phyloP scores from a whole-genome alignment of 1,140 invertebrate species.

The Drosophila kikkawai region DNA sequence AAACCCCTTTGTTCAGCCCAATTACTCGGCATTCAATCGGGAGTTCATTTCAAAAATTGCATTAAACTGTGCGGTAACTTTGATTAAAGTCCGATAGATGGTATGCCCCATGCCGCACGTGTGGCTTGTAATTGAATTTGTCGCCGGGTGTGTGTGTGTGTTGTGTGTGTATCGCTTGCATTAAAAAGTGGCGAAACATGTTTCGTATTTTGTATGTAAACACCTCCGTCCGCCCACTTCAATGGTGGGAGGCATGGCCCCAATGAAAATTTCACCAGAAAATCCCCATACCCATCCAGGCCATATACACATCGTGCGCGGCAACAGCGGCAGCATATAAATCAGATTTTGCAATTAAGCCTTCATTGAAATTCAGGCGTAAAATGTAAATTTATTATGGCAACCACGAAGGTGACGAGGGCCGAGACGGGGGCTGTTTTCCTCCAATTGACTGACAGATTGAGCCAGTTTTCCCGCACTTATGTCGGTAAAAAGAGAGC shows the following conservation, averaged over 20 bases:
- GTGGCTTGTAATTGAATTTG: slow-evolving; percentile 64
- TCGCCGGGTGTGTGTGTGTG: slow-evolving; percentile 8
- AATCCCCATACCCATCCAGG: neutral
- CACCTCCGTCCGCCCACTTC: slow-evolving; percentile 35
- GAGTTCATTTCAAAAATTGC: slow-evolving; percentile 61
- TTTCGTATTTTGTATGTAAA: slow-evolving; percentile 28
- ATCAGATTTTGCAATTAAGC: slow-evolving; percentile 69
- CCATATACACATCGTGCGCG: slow-evolving; percentile 2
- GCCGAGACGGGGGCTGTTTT: no score
- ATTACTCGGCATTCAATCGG: slow-evolving; percentile 44
- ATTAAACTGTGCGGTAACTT: slow-evolving; percentile 66
- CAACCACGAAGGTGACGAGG: slow-evolving; percentile 16
- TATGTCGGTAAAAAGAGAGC: neutral
- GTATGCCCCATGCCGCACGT: slow-evolving; percentile 4
- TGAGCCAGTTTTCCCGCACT: slow-evolving; percentile 16
- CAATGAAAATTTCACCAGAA: neutral
- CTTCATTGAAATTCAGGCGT: slow-evolving; percentile 57
- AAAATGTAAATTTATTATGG: slow-evolving; percentile 60
- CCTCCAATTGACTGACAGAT: slow-evolving; percentile 26
- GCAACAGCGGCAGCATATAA: slow-evolving; percentile 39
- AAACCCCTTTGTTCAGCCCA: slow-evolving; percentile 50
- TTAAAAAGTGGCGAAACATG: slow-evolving; percentile 34
- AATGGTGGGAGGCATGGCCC: slow-evolving; percentile 3
- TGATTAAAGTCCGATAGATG: slow-evolving; percentile 64
- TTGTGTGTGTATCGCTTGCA: slow-evolving; percentile 36